These are phyloP conservation scores for Drosophila demipolita DNA, from an alignment of 2,888 invertebrate species.

Conservation along the genomic window DNA sequence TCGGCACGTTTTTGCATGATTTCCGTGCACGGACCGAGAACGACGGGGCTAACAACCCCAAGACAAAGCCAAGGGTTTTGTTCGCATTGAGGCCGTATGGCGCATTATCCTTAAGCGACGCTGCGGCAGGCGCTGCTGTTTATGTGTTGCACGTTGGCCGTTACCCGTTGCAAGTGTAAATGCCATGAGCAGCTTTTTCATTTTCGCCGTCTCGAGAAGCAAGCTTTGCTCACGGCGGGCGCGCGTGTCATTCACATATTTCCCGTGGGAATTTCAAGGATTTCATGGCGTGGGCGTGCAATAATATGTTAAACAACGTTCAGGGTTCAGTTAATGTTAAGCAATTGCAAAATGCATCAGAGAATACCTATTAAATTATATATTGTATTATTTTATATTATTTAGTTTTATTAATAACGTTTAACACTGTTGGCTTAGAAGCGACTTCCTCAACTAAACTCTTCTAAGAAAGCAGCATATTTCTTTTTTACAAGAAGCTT, in stretches of 20 bases:
- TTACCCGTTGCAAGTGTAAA: conserved; percentile 50
- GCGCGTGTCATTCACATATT: conserved; percentile 48
- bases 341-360: conserved; percentile 2
- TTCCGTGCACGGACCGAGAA: conserved; percentile 42
- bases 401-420: not conserved
- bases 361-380: not conserved
- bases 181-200: conserved; percentile 61
- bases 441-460: not conserved
- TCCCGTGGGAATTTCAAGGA: conserved; percentile 72
- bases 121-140: conserved; percentile 63
- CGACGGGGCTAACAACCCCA: conserved; percentile 51
- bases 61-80: conserved; percentile 23
- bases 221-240: conserved; percentile 22
- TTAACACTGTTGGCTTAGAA: not conserved
- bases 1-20: conserved; percentile 76
- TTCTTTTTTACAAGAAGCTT: not conserved
- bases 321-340: conserved; percentile 16
- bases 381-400: not conserved
- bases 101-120: conserved; percentile 79
- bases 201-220: conserved; percentile 25
- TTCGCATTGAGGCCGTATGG: conserved; percentile 55
- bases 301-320: conserved; percentile 27
- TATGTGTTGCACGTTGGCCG: conserved; percentile 31
- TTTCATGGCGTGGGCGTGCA: conserved; percentile 67
- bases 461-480: not conserved